Evolutionary conservation across 2,888 invertebrate species (phyloP).

Genomic region (Xestoiulus laeticollis): DNA sequence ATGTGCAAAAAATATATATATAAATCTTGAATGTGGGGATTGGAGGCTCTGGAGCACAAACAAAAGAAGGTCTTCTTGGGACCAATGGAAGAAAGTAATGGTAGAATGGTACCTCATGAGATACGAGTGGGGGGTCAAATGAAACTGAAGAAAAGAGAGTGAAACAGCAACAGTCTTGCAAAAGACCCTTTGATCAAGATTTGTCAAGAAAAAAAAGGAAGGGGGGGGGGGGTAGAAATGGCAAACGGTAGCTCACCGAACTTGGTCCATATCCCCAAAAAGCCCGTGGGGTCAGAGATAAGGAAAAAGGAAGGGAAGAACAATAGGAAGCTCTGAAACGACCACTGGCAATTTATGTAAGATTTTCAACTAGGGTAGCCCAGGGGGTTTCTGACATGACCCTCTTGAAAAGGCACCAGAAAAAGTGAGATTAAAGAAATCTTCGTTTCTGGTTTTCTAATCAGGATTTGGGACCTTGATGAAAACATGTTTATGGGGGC

Average conservation of each 20-base stretch:
- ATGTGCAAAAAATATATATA: neutral
- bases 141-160: slow-evolving; percentile 43
- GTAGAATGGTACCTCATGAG: slow-evolving; percentile 36
- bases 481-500: neutral
- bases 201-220: neutral
- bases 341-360: neutral
- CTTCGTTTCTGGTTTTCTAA: neutral
- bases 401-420: neutral
- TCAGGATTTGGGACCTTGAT: neutral
- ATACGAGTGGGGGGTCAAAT: slow-evolving; percentile 39
- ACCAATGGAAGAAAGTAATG: slow-evolving; percentile 4
- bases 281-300: slow-evolving; percentile 8
- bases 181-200: slow-evolving; percentile 30
- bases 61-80: slow-evolving; percentile 46
- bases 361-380: neutral
- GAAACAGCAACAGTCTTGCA: slow-evolving; percentile 43
- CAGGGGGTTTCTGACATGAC: neutral
- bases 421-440: neutral
- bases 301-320: slow-evolving; percentile 2
- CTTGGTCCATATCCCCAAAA: neutral
- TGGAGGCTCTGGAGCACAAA: slow-evolving; percentile 43
- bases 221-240: neutral
- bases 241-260: slow-evolving; percentile 34
- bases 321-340: slow-evolving; percentile 25
- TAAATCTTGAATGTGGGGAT: slow-evolving; percentile 35